These are phyloP conservation scores for Drosophila aff. DNA, from an alignment of 1,140 invertebrate species.

Conservation along the genomic window DNA sequence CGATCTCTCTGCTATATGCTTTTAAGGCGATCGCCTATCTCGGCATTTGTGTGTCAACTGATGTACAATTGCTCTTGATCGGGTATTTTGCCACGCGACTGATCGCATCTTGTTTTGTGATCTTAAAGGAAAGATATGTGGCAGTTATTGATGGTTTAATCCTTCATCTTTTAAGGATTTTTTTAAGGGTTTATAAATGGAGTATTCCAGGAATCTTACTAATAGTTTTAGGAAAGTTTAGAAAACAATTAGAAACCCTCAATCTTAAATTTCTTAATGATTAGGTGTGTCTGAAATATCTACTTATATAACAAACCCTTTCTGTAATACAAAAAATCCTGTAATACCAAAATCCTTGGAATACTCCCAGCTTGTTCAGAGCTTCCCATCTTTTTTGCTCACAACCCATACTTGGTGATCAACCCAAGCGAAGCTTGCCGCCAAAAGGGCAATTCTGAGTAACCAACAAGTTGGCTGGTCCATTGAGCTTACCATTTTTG, in stretches of 20 bases:
- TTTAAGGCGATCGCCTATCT: slow-evolving; percentile 32
- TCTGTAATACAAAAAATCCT: no score
- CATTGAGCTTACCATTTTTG: slow-evolving; percentile 45
- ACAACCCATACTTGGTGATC: slow-evolving; percentile 20
- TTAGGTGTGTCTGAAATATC: no score
- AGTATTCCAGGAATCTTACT: not conserved
- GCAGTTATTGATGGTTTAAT: slow-evolving; percentile 6
- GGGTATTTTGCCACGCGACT: slow-evolving; percentile 41
- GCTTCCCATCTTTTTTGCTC: not conserved
- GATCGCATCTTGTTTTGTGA: slow-evolving; percentile 18
- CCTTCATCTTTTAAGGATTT: slow-evolving; percentile 4
- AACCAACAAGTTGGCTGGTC: slow-evolving; percentile 8
- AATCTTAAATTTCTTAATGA: not conserved
- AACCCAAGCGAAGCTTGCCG: not conserved
- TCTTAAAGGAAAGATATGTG: slow-evolving; percentile 15
- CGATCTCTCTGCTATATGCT: slow-evolving; percentile 18
- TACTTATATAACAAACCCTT: no score
- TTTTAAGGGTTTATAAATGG: not conserved
- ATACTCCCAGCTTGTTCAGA: slow-evolving; percentile 4
- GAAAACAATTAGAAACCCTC: not conserved
- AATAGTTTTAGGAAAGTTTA: no score
- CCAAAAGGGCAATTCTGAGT: slow-evolving; percentile 45
- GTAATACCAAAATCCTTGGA: not conserved
- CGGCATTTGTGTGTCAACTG: slow-evolving; percentile 30
- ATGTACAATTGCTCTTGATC: slow-evolving; percentile 38